A percentile compares a stretch with the other conserved stretches of the same genome.
Evolutionary conservation across 2,113 vertebrate species (phyloP).

Genomic region (Chinchilla lanigera): DNA sequence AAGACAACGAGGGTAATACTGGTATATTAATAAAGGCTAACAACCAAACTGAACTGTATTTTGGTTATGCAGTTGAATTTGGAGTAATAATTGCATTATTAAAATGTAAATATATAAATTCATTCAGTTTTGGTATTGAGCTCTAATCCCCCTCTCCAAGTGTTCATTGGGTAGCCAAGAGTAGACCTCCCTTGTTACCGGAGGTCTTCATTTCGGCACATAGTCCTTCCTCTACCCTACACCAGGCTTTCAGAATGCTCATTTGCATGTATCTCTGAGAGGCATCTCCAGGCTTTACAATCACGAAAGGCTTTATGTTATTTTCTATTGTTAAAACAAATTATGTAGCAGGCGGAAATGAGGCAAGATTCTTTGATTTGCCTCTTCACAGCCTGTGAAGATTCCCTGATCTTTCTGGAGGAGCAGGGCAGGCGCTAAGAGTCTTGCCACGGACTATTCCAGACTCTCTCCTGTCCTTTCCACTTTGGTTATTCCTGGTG

Average conservation of each 20-base stretch:
- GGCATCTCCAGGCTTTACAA: neutral
- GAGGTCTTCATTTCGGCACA: neutral
- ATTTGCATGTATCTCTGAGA: neutral
- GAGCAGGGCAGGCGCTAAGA: neutral
- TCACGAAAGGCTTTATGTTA: neutral
- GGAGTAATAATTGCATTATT: neutral
- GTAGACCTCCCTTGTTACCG: neutral
- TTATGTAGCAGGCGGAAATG: neutral
- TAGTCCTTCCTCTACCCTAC: neutral
- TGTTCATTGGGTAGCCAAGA: too few species aligned
- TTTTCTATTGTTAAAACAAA: neutral
- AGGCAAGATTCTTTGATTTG: neutral
- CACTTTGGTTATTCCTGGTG: neutral
- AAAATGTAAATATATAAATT: neutral
- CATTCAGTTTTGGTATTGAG: neutral
- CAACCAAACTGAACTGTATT: neutral
- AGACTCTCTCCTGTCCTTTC: neutral
- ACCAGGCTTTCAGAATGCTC: neutral
- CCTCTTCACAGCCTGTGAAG: neutral
- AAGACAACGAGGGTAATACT: neutral
- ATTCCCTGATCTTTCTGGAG: neutral
- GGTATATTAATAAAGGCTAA: neutral
- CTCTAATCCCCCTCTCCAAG: neutral
- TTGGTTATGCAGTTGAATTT: neutral
- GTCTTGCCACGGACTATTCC: neutral